These are phyloP conservation scores for Drosophila sordidapex DNA, from an alignment of 2,888 invertebrate genomes.

Conservation along the genomic window DNA sequence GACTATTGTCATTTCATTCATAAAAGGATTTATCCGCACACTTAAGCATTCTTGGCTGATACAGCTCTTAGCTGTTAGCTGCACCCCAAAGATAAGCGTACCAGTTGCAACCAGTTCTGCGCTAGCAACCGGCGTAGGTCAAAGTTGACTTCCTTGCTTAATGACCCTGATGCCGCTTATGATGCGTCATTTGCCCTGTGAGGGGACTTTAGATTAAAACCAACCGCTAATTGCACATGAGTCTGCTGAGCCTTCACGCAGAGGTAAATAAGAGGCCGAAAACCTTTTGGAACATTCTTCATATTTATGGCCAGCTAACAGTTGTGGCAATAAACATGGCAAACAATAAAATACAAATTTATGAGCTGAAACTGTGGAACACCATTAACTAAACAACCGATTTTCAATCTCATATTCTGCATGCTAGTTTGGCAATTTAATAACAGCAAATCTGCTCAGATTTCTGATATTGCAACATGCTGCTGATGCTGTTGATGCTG, in stretches of 20 bases:
- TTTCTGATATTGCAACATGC: neutral
- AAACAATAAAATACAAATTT: neutral
- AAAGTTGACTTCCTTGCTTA: neutral
- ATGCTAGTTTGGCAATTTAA: neutral
- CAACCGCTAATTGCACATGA: neutral
- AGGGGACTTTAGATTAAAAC: neutral
- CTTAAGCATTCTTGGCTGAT: neutral
- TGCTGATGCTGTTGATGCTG: neutral
- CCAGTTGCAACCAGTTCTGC: neutral
- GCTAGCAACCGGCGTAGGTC: neutral
- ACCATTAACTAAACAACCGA: neutral
- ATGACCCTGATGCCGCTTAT: neutral
- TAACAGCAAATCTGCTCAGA: neutral
- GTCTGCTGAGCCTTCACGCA: neutral
- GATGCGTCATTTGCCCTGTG: neutral
- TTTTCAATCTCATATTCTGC: neutral
- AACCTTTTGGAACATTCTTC: neutral
- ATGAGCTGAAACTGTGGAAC: neutral
- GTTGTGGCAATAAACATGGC: too few species aligned
- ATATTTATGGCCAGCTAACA: neutral
- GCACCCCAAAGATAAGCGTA: neutral
- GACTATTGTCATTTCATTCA: constrained; percentile 52
- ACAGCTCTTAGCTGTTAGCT: neutral
- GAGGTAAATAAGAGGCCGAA: neutral
- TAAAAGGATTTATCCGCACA: constrained; percentile 33